These are phyloP conservation scores for Scaptodrosophila latifasciaeformis DNA, from an alignment of 2,888 invertebrate genomes.

Conservation along the genomic window DNA sequence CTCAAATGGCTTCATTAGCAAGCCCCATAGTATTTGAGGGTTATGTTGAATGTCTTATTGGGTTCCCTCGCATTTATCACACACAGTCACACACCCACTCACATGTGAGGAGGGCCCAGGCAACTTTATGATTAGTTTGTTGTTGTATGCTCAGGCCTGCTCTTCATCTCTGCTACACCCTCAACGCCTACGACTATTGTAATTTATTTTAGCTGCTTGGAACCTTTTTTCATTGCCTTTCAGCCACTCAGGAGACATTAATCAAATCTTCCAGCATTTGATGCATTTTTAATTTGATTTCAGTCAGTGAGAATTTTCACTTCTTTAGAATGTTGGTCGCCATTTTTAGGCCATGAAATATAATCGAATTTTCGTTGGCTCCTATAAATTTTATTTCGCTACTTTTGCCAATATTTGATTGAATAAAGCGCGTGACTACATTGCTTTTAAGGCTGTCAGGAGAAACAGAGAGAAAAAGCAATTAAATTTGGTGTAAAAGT, in stretches of 20 bases:
- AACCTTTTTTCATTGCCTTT: background rate
- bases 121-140: conserved; percentile 49
- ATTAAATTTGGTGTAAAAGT: conserved; percentile 29
- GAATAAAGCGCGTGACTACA: conserved; percentile 22
- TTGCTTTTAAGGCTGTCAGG: conserved; percentile 52
- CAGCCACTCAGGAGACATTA: conserved; percentile 40
- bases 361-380: conserved; percentile 54
- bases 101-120: conserved; percentile 4
- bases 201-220: conserved; percentile 45
- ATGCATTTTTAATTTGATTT: conserved; percentile 66
- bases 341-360: conserved; percentile 46
- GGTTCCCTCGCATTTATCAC: conserved; percentile 3
- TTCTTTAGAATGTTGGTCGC: background rate
- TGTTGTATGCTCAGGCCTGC: too few species aligned
- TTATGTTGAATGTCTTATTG: background rate
- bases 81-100: background rate
- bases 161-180: conserved; percentile 17
- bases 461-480: conserved; percentile 38
- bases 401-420: conserved; percentile 64
- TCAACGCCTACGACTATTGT: conserved; percentile 10
- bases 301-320: too few species aligned
- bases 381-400: too few species aligned
- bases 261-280: conserved; percentile 61
- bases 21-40: conserved; percentile 5
- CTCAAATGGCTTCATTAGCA: conserved; percentile 37